Evolutionary conservation across 2,797 vertebrate genomes (phyloP).

Genomic region (Xerus rutilus): DNA sequence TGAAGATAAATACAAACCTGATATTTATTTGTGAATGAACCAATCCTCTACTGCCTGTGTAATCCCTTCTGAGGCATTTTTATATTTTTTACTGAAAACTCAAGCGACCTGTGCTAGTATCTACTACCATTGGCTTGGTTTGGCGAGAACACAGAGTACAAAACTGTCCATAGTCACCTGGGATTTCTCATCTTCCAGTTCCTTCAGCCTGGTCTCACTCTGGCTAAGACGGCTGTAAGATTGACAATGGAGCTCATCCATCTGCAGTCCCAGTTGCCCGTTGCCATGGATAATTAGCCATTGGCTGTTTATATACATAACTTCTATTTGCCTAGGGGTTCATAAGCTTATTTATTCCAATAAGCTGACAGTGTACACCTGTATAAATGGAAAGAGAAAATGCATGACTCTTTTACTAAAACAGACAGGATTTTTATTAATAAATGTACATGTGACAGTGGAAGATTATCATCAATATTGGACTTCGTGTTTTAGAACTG

Average conservation of each 20-base stretch:
- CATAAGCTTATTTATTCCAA: slow-evolving; percentile 70
- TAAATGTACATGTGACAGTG: slow-evolving; percentile 68
- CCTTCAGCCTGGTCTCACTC: neutral
- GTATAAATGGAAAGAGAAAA: slow-evolving; percentile 62
- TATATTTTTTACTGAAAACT: slow-evolving; percentile 42
- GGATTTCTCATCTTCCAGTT: neutral
- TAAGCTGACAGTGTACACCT: slow-evolving; percentile 41
- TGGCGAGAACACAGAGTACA: neutral
- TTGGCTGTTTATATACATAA: slow-evolving; percentile 74
- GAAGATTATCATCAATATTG: slow-evolving; percentile 67
- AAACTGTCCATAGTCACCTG: neutral
- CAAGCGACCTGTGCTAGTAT: neutral
- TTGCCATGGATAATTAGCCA: slow-evolving; percentile 78
- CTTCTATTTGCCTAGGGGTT: slow-evolving; percentile 65
- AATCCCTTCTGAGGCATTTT: neutral
- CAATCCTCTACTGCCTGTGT: neutral
- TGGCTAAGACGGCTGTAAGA: slow-evolving; percentile 19
- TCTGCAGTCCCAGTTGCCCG: slow-evolving; percentile 20
- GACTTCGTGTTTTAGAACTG: slow-evolving; percentile 69
- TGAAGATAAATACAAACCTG: neutral
- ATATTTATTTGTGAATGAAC: neutral
- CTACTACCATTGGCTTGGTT: neutral
- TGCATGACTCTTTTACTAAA: slow-evolving; percentile 48
- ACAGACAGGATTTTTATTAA: slow-evolving; percentile 68
- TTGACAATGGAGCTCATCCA: neutral